A percentile compares a stretch with the other conserved stretches of the same genome.
Conservation (phyloP, 2,888 invertebrate species). For the Drosophila buzzatii region DNA sequence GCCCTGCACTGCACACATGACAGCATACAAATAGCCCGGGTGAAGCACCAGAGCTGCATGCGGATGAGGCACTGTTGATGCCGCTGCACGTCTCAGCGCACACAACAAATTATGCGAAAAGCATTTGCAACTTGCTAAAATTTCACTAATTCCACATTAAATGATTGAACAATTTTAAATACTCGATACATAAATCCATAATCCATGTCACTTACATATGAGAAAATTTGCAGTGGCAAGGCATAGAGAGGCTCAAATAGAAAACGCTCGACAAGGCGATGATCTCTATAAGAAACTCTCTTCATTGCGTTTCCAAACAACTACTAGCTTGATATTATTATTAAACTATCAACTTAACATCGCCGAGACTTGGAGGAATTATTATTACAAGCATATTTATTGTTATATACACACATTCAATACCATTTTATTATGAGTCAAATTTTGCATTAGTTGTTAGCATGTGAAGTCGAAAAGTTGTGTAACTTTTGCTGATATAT, state of each 20-base stretch:
- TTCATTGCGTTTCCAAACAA: no score
- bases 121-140: constrained; percentile 63
- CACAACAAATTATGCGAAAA: constrained; percentile 77
- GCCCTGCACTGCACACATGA: constrained; percentile 36
- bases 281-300: background rate
- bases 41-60: constrained; percentile 13
- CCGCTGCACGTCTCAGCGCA: constrained; percentile 65
- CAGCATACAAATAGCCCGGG: constrained; percentile 53
- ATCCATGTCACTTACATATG: constrained; percentile 7
- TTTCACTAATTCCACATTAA: constrained; percentile 60
- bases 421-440: constrained; percentile 26
- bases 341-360: background rate
- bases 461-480: constrained; percentile 53
- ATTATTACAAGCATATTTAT: no score
- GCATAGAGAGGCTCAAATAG: background rate
- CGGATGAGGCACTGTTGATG: constrained; percentile 35
- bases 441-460: constrained; percentile 68
- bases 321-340: background rate
- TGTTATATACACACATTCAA: no score
- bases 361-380: background rate
- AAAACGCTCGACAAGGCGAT: background rate
- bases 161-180: constrained; percentile 59
- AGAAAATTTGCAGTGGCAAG: background rate
- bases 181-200: constrained; percentile 30
- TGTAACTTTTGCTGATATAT: constrained; percentile 23